A percentile compares a stretch with the other conserved stretches of the same genome.
These are phyloP conservation scores for Petroica traversi DNA, from an alignment of 2,113 vertebrate genomes.

Conservation along the genomic window DNA sequence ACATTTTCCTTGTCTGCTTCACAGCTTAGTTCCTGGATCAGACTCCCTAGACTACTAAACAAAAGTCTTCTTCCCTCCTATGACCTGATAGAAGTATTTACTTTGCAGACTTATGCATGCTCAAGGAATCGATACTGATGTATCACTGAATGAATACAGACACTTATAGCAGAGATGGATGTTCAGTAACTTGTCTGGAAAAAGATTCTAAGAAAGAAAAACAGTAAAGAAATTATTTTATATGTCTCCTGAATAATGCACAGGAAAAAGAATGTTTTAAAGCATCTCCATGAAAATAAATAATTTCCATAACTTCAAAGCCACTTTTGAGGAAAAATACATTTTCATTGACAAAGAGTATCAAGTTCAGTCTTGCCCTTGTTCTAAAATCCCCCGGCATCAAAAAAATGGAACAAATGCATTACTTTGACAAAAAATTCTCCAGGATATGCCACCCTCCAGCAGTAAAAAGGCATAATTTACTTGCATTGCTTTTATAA, in stretches of 20 bases:
- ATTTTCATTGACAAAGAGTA: neutral
- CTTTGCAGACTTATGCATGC: neutral
- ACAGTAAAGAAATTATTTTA: neutral
- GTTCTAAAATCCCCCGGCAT: neutral
- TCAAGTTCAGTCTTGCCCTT: neutral
- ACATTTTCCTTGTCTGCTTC: neutral
- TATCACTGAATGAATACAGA: neutral
- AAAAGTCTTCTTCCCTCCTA: neutral
- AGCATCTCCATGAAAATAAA: neutral
- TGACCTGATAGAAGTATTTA: neutral
- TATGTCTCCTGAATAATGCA: neutral
- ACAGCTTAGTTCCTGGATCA: neutral
- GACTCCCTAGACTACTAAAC: neutral
- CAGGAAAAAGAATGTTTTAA: neutral
- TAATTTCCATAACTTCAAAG: neutral
- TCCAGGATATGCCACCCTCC: neutral
- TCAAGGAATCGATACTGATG: fast-evolving
- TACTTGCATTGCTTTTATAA: neutral
- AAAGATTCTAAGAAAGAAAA: neutral
- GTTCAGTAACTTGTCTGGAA: neutral
- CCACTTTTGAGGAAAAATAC: neutral
- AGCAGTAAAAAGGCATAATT: neutral
- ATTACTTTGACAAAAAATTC: neutral
- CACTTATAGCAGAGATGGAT: neutral
- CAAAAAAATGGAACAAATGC: neutral